phyloP scores from a whole-genome alignment of 2,797 vertebrate genomes.

The Orientallactaga sibirica region DNA sequence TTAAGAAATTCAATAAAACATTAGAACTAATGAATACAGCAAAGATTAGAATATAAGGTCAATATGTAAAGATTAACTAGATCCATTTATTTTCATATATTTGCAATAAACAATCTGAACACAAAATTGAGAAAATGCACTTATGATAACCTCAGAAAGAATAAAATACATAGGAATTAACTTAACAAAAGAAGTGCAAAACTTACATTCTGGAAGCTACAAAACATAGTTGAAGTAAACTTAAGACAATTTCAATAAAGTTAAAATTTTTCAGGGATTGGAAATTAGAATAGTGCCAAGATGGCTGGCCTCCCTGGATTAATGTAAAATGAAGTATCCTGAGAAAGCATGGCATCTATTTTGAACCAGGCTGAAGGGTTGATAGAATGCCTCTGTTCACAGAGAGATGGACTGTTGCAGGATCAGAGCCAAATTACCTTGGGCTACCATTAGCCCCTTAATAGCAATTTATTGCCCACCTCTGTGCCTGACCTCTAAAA shows the following conservation, averaged over 20 bases:
- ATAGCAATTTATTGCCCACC: no score
- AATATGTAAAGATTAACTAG: not conserved
- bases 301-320: not conserved
- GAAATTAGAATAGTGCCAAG: not conserved
- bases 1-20: not conserved
- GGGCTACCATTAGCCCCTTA: no score
- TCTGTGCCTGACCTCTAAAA: no score
- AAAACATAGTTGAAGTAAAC: not conserved
- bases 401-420: no score
- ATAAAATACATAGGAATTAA: not conserved
- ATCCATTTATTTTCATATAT: not conserved
- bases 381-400: no score
- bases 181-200: not conserved
- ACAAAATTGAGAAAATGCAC: not conserved
- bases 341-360: no score
- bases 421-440: no score
- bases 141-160: not conserved
- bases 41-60: not conserved
- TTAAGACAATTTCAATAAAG: not conserved
- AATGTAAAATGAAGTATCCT: not conserved
- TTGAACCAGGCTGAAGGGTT: no score
- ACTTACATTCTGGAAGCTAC: not conserved
- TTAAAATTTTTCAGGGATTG: not conserved
- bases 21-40: not conserved
- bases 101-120: not conserved